These are phyloP conservation scores for Tanypteryx hageni DNA, from an alignment of 2,888 invertebrate species.

Conservation along the genomic window DNA sequence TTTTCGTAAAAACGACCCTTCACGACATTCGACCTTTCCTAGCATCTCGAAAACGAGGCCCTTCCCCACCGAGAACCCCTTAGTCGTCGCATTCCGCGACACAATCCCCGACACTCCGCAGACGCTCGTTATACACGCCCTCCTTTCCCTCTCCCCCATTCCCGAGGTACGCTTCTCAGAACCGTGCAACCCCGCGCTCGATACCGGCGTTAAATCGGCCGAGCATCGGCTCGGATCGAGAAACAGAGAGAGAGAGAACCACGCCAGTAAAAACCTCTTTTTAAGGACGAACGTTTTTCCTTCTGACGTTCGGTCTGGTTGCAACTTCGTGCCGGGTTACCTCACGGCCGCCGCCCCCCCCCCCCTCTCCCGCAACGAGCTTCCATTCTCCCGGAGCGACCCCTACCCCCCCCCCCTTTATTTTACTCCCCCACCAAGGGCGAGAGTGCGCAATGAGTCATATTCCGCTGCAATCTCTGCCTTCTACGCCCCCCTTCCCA, in stretches of 20 bases:
- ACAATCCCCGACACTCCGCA: not conserved
- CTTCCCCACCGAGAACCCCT: not conserved
- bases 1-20: too few species aligned
- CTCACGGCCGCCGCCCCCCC: not conserved
- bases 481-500: not conserved
- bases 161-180: not conserved
- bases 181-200: constrained; percentile 14
- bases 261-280: not conserved
- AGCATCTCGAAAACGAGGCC: not conserved
- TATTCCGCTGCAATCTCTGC: not conserved
- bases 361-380: too few species aligned
- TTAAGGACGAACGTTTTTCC: constrained; percentile 31
- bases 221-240: not conserved
- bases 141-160: not conserved
- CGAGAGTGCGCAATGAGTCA: not conserved
- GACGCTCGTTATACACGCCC: not conserved
- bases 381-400: too few species aligned
- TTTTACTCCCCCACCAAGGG: too few species aligned
- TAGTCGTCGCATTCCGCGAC: not conserved
- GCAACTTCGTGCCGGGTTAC: not conserved
- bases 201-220: constrained; percentile 30
- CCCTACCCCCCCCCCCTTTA: too few species aligned
- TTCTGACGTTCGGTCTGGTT: not conserved
- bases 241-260: too few species aligned
- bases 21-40: not conserved